Evolutionary conservation across 2,113 vertebrate species (phyloP).

Genomic region (Petaurus breviceps): DNA sequence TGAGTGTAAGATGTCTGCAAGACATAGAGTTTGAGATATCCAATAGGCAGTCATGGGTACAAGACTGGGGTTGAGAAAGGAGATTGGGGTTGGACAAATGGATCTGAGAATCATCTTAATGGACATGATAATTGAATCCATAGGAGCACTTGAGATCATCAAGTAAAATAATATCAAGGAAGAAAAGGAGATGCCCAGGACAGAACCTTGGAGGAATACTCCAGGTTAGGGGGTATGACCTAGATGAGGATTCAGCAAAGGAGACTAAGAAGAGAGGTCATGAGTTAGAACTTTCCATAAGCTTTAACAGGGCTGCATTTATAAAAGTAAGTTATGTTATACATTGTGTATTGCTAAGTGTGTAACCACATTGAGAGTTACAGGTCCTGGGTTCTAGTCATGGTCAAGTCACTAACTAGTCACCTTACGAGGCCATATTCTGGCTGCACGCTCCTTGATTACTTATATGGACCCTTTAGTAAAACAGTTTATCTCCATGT

Average conservation of each 20-base stretch:
- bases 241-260: background rate
- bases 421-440: background rate
- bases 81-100: background rate
- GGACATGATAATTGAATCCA: background rate
- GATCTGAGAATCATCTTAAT: background rate
- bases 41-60: background rate
- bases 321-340: background rate
- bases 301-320: background rate
- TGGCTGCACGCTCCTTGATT: background rate
- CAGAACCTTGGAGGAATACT: background rate
- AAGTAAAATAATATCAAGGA: background rate
- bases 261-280: background rate
- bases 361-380: background rate
- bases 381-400: background rate
- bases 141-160: background rate
- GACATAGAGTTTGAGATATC: too few relatives aligned
- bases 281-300: background rate
- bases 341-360: background rate
- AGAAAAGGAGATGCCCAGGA: background rate
- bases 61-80: background rate
- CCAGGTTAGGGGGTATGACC: background rate
- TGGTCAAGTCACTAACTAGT: background rate
- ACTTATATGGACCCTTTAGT: background rate
- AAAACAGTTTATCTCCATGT: background rate
- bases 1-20: background rate